These are phyloP conservation scores for Agrypnia vestita DNA, from an alignment of 1,140 invertebrate genomes.

Conservation along the genomic window DNA sequence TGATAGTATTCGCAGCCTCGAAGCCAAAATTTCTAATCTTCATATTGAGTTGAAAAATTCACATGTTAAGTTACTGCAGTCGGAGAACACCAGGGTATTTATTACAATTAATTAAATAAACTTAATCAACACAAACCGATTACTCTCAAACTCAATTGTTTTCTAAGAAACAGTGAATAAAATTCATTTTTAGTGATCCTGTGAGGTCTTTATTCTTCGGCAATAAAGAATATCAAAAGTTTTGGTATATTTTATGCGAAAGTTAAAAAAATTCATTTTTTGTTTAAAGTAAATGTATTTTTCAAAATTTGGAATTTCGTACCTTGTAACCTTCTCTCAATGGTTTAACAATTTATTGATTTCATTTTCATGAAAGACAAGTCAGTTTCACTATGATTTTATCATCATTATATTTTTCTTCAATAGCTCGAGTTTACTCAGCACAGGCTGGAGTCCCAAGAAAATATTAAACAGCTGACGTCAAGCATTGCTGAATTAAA, in stretches of 20 bases:
- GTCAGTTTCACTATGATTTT: background rate
- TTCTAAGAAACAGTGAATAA: no score
- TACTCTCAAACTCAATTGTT: no score
- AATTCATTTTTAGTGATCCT: no score
- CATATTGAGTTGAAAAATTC: constrained; percentile 65
- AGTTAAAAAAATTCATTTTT: no score
- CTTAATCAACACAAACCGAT: no score
- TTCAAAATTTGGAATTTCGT: background rate
- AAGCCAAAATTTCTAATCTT: constrained; percentile 62
- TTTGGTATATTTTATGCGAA: no score
- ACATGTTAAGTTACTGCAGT: constrained; percentile 67
- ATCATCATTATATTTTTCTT: constrained; percentile 24
- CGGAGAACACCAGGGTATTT: constrained; percentile 68
- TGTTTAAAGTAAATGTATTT: background rate
- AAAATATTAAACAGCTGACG: constrained; percentile 65
- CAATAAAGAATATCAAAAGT: no score
- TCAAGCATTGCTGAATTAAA: constrained; percentile 67
- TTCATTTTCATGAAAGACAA: background rate
- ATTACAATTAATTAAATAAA: no score
- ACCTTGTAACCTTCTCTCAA: background rate
- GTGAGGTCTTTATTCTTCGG: no score
- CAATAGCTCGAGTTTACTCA: constrained; percentile 67
- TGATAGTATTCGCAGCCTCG: constrained; percentile 50
- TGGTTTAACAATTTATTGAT: background rate
- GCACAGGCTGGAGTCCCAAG: constrained; percentile 64